Percentiles rank a stretch among this genome's conserved stretches.
phyloP scores from a whole-genome alignment of 1,140 invertebrate genomes.

The Globodera ellingtonae region DNA sequence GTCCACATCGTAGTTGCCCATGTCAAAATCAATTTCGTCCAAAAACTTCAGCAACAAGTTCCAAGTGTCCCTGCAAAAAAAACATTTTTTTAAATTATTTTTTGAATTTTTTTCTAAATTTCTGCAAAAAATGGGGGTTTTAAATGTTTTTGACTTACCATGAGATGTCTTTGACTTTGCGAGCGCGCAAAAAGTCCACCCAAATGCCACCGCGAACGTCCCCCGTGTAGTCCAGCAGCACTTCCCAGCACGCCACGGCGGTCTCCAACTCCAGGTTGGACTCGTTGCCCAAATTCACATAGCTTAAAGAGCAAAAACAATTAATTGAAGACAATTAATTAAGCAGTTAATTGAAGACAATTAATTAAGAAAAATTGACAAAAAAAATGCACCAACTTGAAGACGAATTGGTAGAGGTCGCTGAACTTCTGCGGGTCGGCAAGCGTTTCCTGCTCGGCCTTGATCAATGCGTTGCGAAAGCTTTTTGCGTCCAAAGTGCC shows the following conservation, averaged over 20 bases:
- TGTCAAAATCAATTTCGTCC: conserved; percentile 87
- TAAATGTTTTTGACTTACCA: background rate
- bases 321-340: background rate
- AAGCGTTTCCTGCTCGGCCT: conserved; percentile 80
- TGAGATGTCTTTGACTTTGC: conserved; percentile 57
- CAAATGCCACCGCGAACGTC: conserved; percentile 43
- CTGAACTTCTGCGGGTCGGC: conserved; percentile 87
- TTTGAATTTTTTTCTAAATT: too few species aligned
- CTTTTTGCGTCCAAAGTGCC: conserved; percentile 73
- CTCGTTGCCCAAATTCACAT: conserved; percentile 90
- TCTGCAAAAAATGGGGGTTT: too few species aligned
- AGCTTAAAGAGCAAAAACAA: conserved; percentile 74
- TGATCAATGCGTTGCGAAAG: conserved; percentile 87
- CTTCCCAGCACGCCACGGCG: conserved; percentile 90
- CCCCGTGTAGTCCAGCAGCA: conserved; percentile 21
- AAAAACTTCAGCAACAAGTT: conserved; percentile 94
- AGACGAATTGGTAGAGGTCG: conserved; percentile 97
- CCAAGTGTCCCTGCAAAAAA: conserved; percentile 79
- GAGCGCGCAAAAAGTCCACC: conserved; percentile 75
- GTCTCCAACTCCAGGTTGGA: conserved; percentile 83
- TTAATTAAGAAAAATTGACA: background rate
- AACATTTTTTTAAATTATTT: too few species aligned
- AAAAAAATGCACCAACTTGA: conserved; percentile 71
- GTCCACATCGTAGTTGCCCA: conserved; percentile 97
- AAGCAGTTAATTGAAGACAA: background rate